These are phyloP conservation scores for Enteromius mattozi DNA, from an alignment of 2,797 vertebrate species.

Conservation along the genomic window DNA sequence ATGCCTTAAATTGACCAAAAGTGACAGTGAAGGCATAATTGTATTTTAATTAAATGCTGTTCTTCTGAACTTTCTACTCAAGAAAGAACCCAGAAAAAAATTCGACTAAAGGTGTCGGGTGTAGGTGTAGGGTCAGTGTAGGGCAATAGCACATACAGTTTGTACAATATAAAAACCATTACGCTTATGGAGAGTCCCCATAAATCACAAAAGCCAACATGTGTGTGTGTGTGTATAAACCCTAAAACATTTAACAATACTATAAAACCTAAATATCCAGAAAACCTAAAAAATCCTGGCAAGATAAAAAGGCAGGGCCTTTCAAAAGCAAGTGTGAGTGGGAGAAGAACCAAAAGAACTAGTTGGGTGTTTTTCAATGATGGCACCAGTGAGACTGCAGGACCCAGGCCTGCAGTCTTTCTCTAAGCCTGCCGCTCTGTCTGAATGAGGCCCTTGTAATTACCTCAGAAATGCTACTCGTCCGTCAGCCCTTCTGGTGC, in stretches of 20 bases:
- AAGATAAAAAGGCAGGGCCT: neutral
- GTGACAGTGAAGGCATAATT: neutral
- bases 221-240: too few species aligned
- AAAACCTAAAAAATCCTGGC: neutral
- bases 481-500: constrained; percentile 73
- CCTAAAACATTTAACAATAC: too few species aligned
- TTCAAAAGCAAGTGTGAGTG: constrained; percentile 18
- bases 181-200: too few species aligned
- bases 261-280: neutral
- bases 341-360: constrained; percentile 30
- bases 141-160: too few species aligned
- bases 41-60: neutral
- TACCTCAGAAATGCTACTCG: constrained; percentile 83
- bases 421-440: constrained; percentile 54
- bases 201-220: too few species aligned
- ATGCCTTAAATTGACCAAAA: neutral
- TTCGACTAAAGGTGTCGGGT: too few species aligned
- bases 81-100: neutral
- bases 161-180: too few species aligned
- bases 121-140: too few species aligned
- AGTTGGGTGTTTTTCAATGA: constrained; percentile 51
- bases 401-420: constrained; percentile 41
- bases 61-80: neutral
- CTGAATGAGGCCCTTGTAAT: constrained; percentile 80
- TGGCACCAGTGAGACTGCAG: constrained; percentile 62